phyloP scores from a whole-genome alignment of 2,113 vertebrate genomes.

The Sitta europaea region DNA sequence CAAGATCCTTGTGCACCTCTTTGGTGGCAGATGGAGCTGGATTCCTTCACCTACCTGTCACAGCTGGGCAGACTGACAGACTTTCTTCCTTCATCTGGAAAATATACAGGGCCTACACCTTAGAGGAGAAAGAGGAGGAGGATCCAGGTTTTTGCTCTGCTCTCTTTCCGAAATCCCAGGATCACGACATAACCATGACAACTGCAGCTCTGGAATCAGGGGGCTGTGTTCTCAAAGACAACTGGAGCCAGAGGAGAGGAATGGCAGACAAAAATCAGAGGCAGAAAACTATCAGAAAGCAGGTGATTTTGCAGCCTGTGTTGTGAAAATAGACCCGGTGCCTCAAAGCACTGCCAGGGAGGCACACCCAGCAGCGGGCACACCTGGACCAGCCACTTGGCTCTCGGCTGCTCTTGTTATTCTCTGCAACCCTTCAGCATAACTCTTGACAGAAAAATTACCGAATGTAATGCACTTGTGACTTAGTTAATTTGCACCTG shows the following conservation, averaged over 20 bases:
- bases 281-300: neutral
- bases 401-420: neutral
- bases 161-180: neutral
- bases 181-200: neutral
- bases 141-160: neutral
- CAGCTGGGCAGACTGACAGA: neutral
- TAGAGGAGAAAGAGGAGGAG: neutral
- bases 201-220: neutral
- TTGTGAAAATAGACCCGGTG: neutral
- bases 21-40: neutral
- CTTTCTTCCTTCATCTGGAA: neutral
- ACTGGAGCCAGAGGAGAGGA: neutral
- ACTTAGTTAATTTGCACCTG: slow-evolving; percentile 71
- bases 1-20: neutral
- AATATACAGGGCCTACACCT: neutral
- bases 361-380: neutral
- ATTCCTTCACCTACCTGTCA: neutral
- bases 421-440: slow-evolving; percentile 38
- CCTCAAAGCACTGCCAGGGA: neutral
- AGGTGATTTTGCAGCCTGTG: neutral
- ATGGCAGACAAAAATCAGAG: neutral
- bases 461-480: slow-evolving; percentile 59
- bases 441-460: slow-evolving; percentile 70
- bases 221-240: neutral
- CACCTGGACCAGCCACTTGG: neutral